Base-by-base conservation (phyloP, 2,797 vertebrate genomes). In the Poliocrania exsul region DNA sequence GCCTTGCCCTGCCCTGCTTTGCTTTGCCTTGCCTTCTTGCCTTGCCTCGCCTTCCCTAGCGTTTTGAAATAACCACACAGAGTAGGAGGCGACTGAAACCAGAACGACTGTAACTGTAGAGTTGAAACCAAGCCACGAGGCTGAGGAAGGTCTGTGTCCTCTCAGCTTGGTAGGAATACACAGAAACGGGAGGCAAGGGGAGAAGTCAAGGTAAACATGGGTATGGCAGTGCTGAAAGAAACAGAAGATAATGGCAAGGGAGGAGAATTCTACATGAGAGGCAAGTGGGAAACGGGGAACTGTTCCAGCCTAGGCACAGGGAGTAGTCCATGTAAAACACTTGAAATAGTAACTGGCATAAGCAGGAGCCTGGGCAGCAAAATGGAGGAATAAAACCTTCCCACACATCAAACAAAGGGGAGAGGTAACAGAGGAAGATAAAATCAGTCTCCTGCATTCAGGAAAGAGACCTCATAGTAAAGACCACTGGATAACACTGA, bases 1-100 rank as follows among this genome's bases (percentile, higher is more conserved):
- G 21, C 20, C 15, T 0, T 42, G 31, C 50, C 33, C 0, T 42
- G 21, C 20, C 13, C 0, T 44, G 31, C 50, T 28, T 0, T 16
- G 16, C 35, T 11, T 31, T 4, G 29, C 51, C 18, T 17, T 51
- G 28, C 28, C 40, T 42, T n/a, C 31, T 53, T 53, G 19, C 18
- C 9, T 1, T 37, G 28, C 53, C 47, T 1, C 20, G 26, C 40
- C 54, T 2, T 66, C 15, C 17, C 21, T 2, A 10, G n/a, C 18
- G 4, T 42, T 38, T 40, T 13, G 64, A 19, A 54, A 37, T 61
- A 46, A 24, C 5, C 31, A 2, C 29, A 31, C 29, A 50, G 29
- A 40, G 37, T 24, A 33, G 29, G 23, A n/a, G 29, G 57, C 46
- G 29, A 5, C 29, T 17, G 38, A n/a, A n/a, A 69, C 5, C 77